Conservation (phyloP, 2,113 vertebrate species). For the Crotalus helleri region DNA sequence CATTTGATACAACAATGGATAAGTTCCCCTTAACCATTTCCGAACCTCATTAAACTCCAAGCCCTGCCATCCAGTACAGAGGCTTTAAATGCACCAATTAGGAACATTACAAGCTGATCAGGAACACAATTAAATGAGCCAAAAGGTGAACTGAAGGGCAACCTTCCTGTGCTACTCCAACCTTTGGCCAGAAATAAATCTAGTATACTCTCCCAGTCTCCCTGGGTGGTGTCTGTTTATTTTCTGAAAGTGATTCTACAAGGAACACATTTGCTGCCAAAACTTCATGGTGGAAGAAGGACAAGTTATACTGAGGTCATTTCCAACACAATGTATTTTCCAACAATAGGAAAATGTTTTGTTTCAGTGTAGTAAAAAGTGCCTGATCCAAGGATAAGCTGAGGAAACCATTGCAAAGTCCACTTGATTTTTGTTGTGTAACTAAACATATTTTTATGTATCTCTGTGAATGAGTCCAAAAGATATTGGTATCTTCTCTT, state of each 20-base stretch:
- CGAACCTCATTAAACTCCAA: not conserved
- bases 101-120: not conserved
- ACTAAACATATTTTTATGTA: not conserved
- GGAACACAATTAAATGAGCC: slow-evolving; percentile 2
- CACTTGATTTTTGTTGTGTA: not conserved
- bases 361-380: not conserved
- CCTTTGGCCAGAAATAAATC: slow-evolving; percentile 29
- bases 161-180: slow-evolving; percentile 25
- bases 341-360: slow-evolving; percentile 27
- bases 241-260: slow-evolving; percentile 32
- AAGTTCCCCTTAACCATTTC: not conserved
- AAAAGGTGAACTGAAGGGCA: slow-evolving; percentile 20
- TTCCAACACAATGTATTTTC: slow-evolving; percentile 14
- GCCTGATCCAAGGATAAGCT: slow-evolving; percentile 9
- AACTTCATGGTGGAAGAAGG: slow-evolving; percentile 14
- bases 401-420: slow-evolving; percentile 14
- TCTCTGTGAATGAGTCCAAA: not conserved
- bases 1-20: not conserved
- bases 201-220: slow-evolving; percentile 2
- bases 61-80: not conserved
- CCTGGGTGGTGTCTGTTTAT: slow-evolving; percentile 33
- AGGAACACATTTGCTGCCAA: slow-evolving; percentile 23
- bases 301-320: slow-evolving; percentile 20
- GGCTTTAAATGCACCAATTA: not conserved
- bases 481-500: not conserved